These are phyloP conservation scores for Notoglanidium macrostoma DNA, from an alignment of 2,797 vertebrate species.

Conservation along the genomic window DNA sequence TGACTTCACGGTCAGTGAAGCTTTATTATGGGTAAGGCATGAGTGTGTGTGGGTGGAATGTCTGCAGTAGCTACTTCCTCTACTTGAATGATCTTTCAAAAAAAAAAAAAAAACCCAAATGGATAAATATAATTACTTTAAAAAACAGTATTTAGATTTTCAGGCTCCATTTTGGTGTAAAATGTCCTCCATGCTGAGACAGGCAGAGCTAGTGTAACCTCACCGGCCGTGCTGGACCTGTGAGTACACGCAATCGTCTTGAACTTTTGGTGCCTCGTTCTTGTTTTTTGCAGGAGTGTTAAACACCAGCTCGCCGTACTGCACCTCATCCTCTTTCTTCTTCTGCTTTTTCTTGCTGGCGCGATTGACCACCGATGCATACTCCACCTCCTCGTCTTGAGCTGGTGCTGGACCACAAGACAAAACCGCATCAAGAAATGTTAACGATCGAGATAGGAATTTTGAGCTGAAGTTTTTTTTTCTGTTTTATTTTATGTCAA, in stretches of 20 bases:
- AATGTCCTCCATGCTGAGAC: background rate
- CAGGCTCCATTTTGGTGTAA: background rate
- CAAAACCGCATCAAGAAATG: background rate
- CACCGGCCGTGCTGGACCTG: background rate
- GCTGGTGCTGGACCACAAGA: constrained; percentile 17
- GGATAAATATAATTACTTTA: background rate
- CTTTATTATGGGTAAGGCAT: background rate
- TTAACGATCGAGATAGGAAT: background rate
- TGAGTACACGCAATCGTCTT: constrained; percentile 37
- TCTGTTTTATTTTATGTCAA: background rate
- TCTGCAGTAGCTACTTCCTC: background rate
- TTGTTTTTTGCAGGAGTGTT: background rate
- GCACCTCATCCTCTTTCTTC: constrained; percentile 12
- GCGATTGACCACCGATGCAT: background rate
- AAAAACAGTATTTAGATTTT: background rate
- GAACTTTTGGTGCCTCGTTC: too few relatives aligned
- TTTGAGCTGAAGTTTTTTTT: background rate
- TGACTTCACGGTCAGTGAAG: background rate
- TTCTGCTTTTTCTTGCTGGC: background rate
- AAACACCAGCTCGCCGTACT: constrained; percentile 39
- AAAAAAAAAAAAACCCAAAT: background rate
- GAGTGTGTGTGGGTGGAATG: background rate
- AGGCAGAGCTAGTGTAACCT: background rate
- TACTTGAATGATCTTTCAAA: background rate
- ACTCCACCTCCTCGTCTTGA: constrained; percentile 1